A percentile compares a stretch with the other conserved stretches of the same genome.
These are phyloP conservation scores for Psilopogon haemacephalus DNA, from an alignment of 2,113 vertebrate genomes.

Conservation along the genomic window DNA sequence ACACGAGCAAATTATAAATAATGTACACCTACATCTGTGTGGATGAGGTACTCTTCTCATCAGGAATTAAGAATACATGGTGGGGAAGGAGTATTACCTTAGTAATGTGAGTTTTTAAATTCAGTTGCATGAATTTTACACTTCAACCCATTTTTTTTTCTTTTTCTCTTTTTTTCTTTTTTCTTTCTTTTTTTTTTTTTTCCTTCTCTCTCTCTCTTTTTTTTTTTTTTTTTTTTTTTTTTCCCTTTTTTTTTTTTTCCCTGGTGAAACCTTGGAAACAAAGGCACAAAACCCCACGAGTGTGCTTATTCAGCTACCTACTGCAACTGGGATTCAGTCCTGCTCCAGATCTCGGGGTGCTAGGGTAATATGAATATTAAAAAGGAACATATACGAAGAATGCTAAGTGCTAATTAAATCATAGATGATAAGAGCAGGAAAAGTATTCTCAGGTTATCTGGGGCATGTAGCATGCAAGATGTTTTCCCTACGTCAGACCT, in stretches of 20 bases:
- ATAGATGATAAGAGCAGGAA: slow-evolving; percentile 46
- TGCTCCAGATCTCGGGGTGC: slow-evolving; percentile 24
- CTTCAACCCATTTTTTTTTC: neutral
- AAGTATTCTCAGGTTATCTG: slow-evolving; percentile 64
- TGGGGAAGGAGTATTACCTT: neutral
- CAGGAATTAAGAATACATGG: neutral
- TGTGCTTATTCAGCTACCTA: slow-evolving; percentile 10
- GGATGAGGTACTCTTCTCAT: neutral
- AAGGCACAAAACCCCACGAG: neutral
- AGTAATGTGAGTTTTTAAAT: neutral
- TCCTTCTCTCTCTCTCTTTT: too few relatives aligned
- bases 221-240: neutral
- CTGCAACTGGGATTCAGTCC: slow-evolving; percentile 24
- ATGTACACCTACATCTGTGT: neutral
- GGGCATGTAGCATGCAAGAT: slow-evolving; percentile 61
- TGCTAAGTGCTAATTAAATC: slow-evolving; percentile 66
- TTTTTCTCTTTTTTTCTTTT: neutral
- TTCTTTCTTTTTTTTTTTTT: slow-evolving; percentile 9
- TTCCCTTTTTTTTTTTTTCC: slow-evolving; percentile 25
- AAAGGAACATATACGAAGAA: slow-evolving; percentile 41
- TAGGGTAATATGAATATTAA: slow-evolving; percentile 63
- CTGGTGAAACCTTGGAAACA: neutral
- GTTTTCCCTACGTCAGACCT: slow-evolving; percentile 53
- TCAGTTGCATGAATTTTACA: neutral
- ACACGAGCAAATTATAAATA: neutral